Conservation (phyloP, 2,888 invertebrate species). For the Thysanoteuthis rhombus region DNA sequence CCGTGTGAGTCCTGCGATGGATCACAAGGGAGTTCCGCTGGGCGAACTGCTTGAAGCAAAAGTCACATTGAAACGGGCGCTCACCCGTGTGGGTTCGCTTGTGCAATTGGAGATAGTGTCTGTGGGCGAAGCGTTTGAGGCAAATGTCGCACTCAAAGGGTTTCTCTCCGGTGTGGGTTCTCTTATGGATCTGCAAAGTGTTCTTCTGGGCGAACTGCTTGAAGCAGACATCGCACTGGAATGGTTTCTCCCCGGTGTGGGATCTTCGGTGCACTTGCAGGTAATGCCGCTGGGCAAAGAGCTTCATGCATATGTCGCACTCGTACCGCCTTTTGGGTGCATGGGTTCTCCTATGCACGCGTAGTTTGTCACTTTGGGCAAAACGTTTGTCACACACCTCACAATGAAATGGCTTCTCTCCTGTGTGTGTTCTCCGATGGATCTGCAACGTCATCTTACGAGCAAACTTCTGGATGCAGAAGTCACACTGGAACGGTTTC, state of each 20-base stretch:
- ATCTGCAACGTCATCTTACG: slow-evolving; percentile 20
- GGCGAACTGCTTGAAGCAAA: slow-evolving; percentile 26
- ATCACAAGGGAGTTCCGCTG: slow-evolving; percentile 18
- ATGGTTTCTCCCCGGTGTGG: slow-evolving; percentile 19
- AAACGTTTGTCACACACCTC: slow-evolving; percentile 20
- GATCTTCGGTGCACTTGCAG: slow-evolving; percentile 27
- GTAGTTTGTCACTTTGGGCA: slow-evolving; percentile 15
- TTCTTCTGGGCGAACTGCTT: slow-evolving; percentile 28
- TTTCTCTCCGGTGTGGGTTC: slow-evolving; percentile 20
- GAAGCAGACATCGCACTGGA: slow-evolving; percentile 25
- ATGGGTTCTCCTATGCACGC: not conserved
- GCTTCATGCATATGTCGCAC: slow-evolving; percentile 19
- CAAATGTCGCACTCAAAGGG: slow-evolving; percentile 19
- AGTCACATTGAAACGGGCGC: slow-evolving; percentile 1
- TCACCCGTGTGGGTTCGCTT: not conserved
- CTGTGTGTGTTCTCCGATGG: slow-evolving; percentile 1
- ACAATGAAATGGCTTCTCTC: slow-evolving; percentile 15
- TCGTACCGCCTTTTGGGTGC: slow-evolving; percentile 1
- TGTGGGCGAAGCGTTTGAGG: slow-evolving; percentile 20
- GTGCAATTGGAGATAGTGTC: not conserved
- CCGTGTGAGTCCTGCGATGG: slow-evolving; percentile 18
- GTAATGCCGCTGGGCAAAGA: slow-evolving; percentile 24
- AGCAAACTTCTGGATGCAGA: slow-evolving; percentile 24
- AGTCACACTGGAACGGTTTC: slow-evolving; percentile 30
- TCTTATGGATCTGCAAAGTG: slow-evolving; percentile 24